A percentile compares a stretch with the other conserved stretches of the same genome.
phyloP scores from a whole-genome alignment of 2,113 vertebrate genomes.

The Sylvilagus bachmani region DNA sequence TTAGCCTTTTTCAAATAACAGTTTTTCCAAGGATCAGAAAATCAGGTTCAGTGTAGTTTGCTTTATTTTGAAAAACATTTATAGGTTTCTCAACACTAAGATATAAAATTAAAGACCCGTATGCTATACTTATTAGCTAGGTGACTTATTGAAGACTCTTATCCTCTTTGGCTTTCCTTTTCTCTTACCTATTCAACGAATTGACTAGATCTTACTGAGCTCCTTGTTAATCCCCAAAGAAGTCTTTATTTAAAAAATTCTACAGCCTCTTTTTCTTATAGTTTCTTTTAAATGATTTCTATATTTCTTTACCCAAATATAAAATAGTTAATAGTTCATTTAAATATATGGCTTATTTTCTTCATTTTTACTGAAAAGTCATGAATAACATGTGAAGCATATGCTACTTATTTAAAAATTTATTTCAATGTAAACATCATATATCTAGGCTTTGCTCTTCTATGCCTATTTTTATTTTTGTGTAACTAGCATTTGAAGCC shows the following conservation, averaged over 20 bases:
- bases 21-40: background rate
- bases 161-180: background rate
- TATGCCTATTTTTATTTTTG: conserved; percentile 19
- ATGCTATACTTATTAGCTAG: background rate
- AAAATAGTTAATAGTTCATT: conserved; percentile 15
- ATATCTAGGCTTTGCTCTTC: conserved; percentile 5
- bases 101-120: background rate
- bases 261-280: background rate
- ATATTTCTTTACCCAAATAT: conserved; percentile 18
- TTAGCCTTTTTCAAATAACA: background rate
- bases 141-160: background rate
- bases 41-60: background rate
- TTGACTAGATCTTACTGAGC: background rate
- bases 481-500: conserved; percentile 10
- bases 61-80: conserved; percentile 46
- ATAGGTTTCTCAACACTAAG: background rate
- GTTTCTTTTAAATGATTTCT: conserved; percentile 44
- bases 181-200: background rate
- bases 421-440: conserved; percentile 22
- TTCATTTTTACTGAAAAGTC: conserved; percentile 20
- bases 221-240: background rate
- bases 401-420: conserved; percentile 27
- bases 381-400: conserved; percentile 44
- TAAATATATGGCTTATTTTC: conserved; percentile 31
- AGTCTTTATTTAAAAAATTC: conserved; percentile 26